Evolutionary conservation across 2,888 invertebrate genomes (phyloP).

Genomic region (Lymantria monacha): DNA sequence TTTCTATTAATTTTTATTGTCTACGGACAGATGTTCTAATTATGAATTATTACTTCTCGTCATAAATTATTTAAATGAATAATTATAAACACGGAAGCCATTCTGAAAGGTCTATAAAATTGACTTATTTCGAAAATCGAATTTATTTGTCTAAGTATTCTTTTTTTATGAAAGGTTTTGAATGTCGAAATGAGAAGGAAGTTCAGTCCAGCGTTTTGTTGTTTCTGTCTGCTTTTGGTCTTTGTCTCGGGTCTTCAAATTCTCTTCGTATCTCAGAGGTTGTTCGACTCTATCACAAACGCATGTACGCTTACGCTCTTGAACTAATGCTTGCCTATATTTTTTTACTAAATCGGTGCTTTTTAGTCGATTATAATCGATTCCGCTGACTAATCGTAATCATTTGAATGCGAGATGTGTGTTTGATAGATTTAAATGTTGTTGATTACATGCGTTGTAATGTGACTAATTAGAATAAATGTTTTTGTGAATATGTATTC

Average conservation of each 20-base stretch:
- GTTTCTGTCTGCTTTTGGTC: conserved; percentile 43
- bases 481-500: background rate
- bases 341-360: conserved; percentile 34
- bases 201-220: conserved; percentile 65
- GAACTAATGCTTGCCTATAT: conserved; percentile 34
- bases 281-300: conserved; percentile 29
- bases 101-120: background rate
- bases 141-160: background rate
- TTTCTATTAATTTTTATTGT: too few relatives aligned
- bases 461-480: conserved; percentile 5
- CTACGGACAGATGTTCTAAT: too few relatives aligned
- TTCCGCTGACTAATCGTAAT: conserved; percentile 38
- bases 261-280: conserved; percentile 52
- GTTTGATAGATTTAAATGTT: conserved; percentile 48
- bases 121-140: background rate
- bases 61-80: background rate
- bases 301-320: conserved; percentile 36
- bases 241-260: conserved; percentile 47
- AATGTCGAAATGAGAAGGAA: conserved; percentile 46
- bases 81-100: background rate
- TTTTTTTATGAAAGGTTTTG: conserved; percentile 43
- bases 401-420: conserved; percentile 64
- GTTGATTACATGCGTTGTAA: conserved; percentile 13
- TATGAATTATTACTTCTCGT: too few relatives aligned
- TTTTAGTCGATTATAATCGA: conserved; percentile 22